Percentiles rank a stretch among this genome's conserved stretches.
These are phyloP conservation scores for Achroia grisella DNA, from an alignment of 1,140 invertebrate species.

Conservation along the genomic window DNA sequence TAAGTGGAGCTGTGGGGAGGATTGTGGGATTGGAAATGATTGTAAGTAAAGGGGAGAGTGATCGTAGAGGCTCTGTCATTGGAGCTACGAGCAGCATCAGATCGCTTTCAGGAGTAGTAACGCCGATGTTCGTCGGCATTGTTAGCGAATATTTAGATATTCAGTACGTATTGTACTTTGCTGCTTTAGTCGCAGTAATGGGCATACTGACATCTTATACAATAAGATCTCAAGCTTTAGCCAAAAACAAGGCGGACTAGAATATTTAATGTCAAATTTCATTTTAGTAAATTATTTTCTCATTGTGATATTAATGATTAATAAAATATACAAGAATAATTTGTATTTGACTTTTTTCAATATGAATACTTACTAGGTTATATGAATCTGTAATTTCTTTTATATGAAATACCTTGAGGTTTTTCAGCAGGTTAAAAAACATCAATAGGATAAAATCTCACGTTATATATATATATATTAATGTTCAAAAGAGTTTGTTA, in stretches of 20 bases:
- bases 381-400: no score
- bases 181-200: conserved; percentile 4
- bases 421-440: no score
- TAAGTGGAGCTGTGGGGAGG: conserved; percentile 48
- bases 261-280: no score
- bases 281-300: no score
- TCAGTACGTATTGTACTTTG: conserved; percentile 8
- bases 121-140: conserved; percentile 51
- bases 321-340: no score
- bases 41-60: conserved; percentile 38
- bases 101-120: conserved; percentile 53
- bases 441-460: no score
- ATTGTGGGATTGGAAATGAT: conserved; percentile 58
- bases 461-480: no score
- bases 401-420: no score
- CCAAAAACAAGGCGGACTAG: neutral
- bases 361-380: no score
- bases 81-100: conserved; percentile 59
- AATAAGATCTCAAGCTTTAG: conserved; percentile 1
- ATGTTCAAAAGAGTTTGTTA: no score
- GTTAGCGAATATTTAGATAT: conserved; percentile 16
- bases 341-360: no score
- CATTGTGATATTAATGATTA: no score
- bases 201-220: conserved; percentile 11
- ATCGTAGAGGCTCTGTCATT: conserved; percentile 55